These are phyloP conservation scores for Arrhopalites spinosus DNA, from an alignment of 2,888 invertebrate genomes.

Conservation along the genomic window DNA sequence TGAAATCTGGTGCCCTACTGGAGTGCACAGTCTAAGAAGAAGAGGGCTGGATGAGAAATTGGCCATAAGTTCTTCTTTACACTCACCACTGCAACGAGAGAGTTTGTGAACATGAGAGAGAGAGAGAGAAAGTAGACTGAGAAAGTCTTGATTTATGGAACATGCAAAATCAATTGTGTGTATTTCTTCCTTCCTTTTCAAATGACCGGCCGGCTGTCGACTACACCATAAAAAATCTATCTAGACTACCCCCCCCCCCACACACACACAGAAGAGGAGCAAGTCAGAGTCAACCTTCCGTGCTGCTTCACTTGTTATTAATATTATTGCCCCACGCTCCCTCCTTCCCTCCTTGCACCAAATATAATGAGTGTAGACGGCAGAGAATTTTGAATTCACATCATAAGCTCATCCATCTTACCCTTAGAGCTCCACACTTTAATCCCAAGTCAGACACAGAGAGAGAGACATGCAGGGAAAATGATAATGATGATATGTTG, in stretches of 20 bases:
- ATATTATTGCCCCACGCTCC: background rate
- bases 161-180: slow-evolving; percentile 16
- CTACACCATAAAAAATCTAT: background rate
- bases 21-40: too few relatives aligned
- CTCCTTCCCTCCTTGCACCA: background rate
- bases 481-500: too few relatives aligned
- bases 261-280: background rate
- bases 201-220: background rate
- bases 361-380: background rate
- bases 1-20: too few relatives aligned
- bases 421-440: too few relatives aligned
- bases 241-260: background rate
- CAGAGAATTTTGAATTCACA: too few relatives aligned
- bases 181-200: background rate
- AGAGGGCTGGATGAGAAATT: too few relatives aligned
- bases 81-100: too few relatives aligned
- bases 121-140: background rate
- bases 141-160: slow-evolving; percentile 19
- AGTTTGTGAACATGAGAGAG: too few relatives aligned
- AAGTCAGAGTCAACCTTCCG: background rate
- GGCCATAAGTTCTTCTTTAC: too few relatives aligned
- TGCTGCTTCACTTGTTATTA: background rate
- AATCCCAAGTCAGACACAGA: too few relatives aligned
- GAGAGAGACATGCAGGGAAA: too few relatives aligned
- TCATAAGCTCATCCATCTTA: too few relatives aligned